Evolutionary conservation across 2,797 vertebrate genomes (phyloP).

Genomic region (Hybognathus amarus): DNA sequence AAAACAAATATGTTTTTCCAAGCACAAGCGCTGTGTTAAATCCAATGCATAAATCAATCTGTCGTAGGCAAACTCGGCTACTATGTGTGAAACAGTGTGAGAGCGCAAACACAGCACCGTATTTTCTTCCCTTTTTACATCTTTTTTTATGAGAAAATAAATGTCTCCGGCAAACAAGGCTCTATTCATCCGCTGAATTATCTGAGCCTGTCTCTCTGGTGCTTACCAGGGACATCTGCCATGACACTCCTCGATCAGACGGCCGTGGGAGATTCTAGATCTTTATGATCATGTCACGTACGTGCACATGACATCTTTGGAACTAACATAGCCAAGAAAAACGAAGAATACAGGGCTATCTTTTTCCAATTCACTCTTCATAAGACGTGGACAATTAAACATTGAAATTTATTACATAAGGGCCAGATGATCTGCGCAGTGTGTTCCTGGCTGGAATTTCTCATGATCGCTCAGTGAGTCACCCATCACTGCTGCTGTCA

Average conservation of each 20-base stretch:
- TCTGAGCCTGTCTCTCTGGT: constrained; percentile 65
- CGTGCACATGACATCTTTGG: constrained; percentile 71
- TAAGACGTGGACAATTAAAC: constrained; percentile 48
- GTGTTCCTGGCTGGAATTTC: constrained; percentile 53
- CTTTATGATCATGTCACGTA: constrained; percentile 68
- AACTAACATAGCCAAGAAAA: constrained; percentile 66
- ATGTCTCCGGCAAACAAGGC: constrained; percentile 76
- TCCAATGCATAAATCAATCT: constrained; percentile 63
- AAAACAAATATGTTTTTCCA: not conserved
- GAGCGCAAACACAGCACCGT: constrained; percentile 70
- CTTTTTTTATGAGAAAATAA: constrained; percentile 71
- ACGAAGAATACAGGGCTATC: constrained; percentile 50
- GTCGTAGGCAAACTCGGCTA: constrained; percentile 59
- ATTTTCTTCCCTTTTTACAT: constrained; percentile 42
- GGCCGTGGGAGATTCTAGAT: constrained; percentile 63
- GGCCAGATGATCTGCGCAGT: constrained; percentile 49
- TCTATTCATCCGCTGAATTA: constrained; percentile 78
- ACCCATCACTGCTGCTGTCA: constrained; percentile 40
- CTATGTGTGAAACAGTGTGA: constrained; percentile 60
- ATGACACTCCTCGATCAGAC: constrained; percentile 66
- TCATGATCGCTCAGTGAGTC: constrained; percentile 48
- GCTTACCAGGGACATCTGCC: constrained; percentile 73
- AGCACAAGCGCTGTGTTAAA: constrained; percentile 32
- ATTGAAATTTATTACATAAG: constrained; percentile 55
- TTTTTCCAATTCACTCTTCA: constrained; percentile 34